Evolutionary conservation across 2,113 vertebrate species (phyloP), one percentile per base, ranked within the genome.

Genomic region (Antechinus stuartii): DNA sequence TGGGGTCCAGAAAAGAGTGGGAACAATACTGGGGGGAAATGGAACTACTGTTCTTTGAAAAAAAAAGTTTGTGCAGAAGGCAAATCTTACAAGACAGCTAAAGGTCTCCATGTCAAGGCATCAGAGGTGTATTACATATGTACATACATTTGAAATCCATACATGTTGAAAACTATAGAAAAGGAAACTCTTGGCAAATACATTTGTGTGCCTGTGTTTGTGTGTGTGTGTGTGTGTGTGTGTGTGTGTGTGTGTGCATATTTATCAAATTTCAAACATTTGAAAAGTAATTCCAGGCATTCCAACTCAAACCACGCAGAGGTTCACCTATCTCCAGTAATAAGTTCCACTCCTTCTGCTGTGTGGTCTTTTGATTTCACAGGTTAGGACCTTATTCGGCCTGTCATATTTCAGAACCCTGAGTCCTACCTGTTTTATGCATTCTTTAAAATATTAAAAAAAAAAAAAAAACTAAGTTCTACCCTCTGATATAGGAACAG

Each of bases 191-290:
- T 97, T 97, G 97, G 96, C 97, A 96, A 95, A 91, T 12, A 9
- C 68, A 91, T 92, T 84, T 92, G 92, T 92, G 95, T 93, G 97
- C 94, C 94, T 95, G 57, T 95, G 49, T 94, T 54, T 94, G 49
- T 93, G 55, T 94, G 30, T 93, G 54, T 91, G 53, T 92, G 55
- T n/a, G n/a, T n/a, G n/a, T n/a, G n/a, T n/a, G n/a, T n/a, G n/a
- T n/a, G n/a, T n/a, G n/a, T 95, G 24, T 93, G 47, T 92, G 47
- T 95, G 26, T 95, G 90, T 95, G 97, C 95, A 95, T 96, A 97
- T 76, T 96, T 93, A 96, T 97, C 95, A 95, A 97, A 97, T 96
- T 97, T 97, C 97, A 98, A 96, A 96, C 94, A 97, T 95, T 98
- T 95, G 90, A 97, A 97, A 98, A 96, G 94, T 92, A 97, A 46